A percentile compares a stretch with the other conserved stretches of the same genome.
Evolutionary conservation across 2,113 vertebrate genomes (phyloP).

Genomic region (Pycnonotus jocosus): DNA sequence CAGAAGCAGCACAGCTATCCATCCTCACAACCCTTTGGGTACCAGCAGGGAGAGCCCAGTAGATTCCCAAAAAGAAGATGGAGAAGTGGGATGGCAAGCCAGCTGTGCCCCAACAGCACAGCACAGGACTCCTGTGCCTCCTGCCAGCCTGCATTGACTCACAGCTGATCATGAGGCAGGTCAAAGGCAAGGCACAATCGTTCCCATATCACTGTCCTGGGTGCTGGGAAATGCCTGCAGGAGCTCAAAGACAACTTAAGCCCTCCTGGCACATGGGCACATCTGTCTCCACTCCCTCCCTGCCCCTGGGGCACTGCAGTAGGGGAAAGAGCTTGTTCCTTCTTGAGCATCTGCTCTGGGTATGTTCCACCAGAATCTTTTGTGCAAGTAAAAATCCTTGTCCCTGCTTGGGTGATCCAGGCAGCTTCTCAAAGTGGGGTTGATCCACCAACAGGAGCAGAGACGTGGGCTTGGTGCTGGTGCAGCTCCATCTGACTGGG

Average conservation of each 20-base stretch:
- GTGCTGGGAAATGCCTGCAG: background rate
- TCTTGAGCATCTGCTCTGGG: background rate
- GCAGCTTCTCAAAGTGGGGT: background rate
- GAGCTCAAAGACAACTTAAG: background rate
- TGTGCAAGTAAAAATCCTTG: background rate
- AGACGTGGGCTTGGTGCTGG: accelerated
- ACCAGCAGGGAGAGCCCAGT: background rate
- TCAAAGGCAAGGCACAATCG: background rate
- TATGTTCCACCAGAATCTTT: background rate
- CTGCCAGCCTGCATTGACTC: background rate
- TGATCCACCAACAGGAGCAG: background rate
- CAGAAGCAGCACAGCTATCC: background rate
- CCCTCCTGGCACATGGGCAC: background rate
- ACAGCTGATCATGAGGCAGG: background rate
- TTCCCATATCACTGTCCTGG: background rate
- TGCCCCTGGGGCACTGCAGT: accelerated
- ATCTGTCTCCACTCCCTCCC: background rate
- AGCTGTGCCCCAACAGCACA: background rate
- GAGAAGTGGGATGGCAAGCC: background rate
- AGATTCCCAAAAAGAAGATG: background rate
- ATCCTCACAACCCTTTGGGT: background rate
- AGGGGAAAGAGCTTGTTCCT: background rate
- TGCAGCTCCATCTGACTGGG: accelerated
- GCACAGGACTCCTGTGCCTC: background rate
- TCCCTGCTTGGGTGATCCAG: background rate